Evolutionary conservation across 2,888 invertebrate species (phyloP).

Genomic region (Troides aeacus): DNA sequence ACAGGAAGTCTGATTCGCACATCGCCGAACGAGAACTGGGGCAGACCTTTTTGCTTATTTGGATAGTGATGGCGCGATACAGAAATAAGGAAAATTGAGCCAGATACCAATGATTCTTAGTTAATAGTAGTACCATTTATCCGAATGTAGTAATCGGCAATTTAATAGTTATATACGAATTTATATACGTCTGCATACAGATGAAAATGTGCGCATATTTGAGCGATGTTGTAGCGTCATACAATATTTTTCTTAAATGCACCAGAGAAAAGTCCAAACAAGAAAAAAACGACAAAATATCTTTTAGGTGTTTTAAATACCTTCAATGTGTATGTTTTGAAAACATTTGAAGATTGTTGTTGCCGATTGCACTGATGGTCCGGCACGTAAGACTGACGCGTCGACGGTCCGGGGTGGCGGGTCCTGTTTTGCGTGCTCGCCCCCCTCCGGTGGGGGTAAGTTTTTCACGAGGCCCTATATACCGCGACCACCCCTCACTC

Average conservation of each 20-base stretch:
- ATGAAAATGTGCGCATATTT: no score
- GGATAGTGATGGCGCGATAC: not conserved
- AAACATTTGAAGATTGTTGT: slow-evolving; percentile 33
- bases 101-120: no score
- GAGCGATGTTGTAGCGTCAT: no score
- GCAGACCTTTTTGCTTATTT: not conserved
- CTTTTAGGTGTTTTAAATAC: not conserved
- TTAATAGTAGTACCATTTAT: no score
- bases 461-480: slow-evolving; percentile 80
- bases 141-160: no score
- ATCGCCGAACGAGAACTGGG: slow-evolving; percentile 2
- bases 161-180: no score
- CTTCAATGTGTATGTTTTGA: slow-evolving; percentile 28
- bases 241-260: no score
- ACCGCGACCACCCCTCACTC: slow-evolving; percentile 78
- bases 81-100: not conserved
- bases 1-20: slow-evolving; percentile 19
- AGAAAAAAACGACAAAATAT: not conserved
- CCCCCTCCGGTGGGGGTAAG: slow-evolving; percentile 75
- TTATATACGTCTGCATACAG: no score
- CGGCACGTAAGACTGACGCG: slow-evolving; percentile 64
- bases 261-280: not conserved
- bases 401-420: slow-evolving; percentile 68
- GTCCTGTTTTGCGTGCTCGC: slow-evolving; percentile 79
- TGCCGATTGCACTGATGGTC: slow-evolving; percentile 48